These are phyloP conservation scores for Scolopax mira DNA, from an alignment of 2,113 vertebrate species.

Conservation along the genomic window DNA sequence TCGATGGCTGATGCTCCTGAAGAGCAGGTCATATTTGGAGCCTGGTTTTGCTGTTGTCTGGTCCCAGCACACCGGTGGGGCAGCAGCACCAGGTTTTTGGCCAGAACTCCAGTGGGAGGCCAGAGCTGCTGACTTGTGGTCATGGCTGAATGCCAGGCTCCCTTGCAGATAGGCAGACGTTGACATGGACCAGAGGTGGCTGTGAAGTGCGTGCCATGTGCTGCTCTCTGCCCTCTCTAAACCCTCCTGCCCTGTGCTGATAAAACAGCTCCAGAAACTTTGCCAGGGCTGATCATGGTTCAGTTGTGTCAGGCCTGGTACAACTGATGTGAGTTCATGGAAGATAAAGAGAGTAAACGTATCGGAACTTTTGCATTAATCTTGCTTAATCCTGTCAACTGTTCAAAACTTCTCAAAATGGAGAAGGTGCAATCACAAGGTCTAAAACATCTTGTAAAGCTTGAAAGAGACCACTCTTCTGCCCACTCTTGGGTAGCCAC, in stretches of 20 bases:
- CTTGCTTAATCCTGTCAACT: not conserved
- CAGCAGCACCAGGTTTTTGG: not conserved
- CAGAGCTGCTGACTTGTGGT: not conserved
- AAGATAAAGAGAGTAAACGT: conserved; percentile 23
- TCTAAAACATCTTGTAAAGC: not conserved
- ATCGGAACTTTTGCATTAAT: conserved; percentile 22
- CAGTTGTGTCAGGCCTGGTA: not conserved
- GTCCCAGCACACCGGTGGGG: not conserved
- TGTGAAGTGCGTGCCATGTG: not conserved
- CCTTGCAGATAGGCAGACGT: not conserved
- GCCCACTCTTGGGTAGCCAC: not conserved
- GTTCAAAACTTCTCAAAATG: not conserved
- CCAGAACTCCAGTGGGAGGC: not conserved
- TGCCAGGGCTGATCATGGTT: not conserved
- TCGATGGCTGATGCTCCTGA: not conserved
- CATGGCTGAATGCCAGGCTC: not conserved
- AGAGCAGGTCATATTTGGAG: not conserved
- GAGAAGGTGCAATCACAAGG: not conserved
- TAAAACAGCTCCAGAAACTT: conserved; percentile 1
- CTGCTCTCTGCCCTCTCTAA: conserved; percentile 41
- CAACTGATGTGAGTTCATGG: not conserved
- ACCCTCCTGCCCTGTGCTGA: not conserved
- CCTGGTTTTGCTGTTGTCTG: not conserved
- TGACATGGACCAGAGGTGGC: not conserved
- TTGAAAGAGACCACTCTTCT: not conserved